Evolutionary conservation across 2,888 invertebrate genomes (phyloP), one percentile per base, ranked within the genome.

Genomic region (Heliconius cydno): DNA sequence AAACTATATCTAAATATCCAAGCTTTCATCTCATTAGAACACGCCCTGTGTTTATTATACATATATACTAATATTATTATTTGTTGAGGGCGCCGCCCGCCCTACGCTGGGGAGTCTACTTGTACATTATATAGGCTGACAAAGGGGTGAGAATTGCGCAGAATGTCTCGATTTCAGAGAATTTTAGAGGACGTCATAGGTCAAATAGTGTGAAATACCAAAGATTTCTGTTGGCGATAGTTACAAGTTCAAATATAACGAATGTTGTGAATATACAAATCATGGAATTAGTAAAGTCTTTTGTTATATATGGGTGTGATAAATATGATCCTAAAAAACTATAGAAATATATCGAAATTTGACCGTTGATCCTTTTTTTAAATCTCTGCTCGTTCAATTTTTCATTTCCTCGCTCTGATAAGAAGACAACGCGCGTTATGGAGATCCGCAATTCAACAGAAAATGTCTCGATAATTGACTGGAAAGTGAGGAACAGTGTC

Each of bases 21-120:
- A 60, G 19, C 25, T 25, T 68, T 74, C 57, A 78, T 78, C 73
- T 78, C 67, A n/a, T 60, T 77, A 46, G 66, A 78, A 60, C 60
- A 74, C 73, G 73, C 67, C 78, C 72, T 72, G 34, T 52, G 19
- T 52, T 52, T 52, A 52, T 78, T 52, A 34, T 78, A 71, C 65
- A 38, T 71, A 72, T 34, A 52, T 72, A 70, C 34, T 13, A 30
- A 22, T n/a, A 73, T 60, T 30, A 34, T 34, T 60, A 60, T 73
- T 73, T 73, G 73, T 60, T 6, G 57, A 72, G 67, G 75, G 79
- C 74, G 79, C 79, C 76, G 76, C 76, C 76, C 76, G 67, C 76
- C 76, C 68, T 68, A n/a, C 0, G 9, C 34, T 25, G 15, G 52
- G 52, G 57, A 57, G 76, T n/a, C 34, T 57, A 34, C 34, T 15